Base-by-base conservation (phyloP, 2,113 vertebrate species). In the Collichthys lucidus region DNA sequence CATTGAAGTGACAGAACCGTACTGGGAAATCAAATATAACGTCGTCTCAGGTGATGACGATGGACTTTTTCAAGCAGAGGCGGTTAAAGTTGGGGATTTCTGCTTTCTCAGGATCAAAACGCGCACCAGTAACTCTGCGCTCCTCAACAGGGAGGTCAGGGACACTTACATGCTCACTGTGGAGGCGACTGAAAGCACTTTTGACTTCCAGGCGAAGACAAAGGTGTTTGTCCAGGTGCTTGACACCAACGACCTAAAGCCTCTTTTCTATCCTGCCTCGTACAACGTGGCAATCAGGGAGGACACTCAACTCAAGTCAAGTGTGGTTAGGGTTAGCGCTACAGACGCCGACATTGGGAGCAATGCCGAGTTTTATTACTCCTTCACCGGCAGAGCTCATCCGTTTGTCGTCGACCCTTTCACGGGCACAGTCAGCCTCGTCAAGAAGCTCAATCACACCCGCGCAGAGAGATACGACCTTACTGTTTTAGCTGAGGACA, bases 191-290 rank as follows among this genome's bases (percentile, higher is more conserved):
- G 98, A 98, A 79, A 96, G 87, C 80, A 95, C 91, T n/a, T 94
- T 88, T 67, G 78, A 93, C 14, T 92, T 95, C 0, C 93, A 96
- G 86, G 94, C 95, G 0, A 94, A 95, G 94, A 96, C 97, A 2
- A 97, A 96, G 22, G 97, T 99, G 40, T 91, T 94, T 59, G 92
- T 99, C 24, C 96, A 92, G 40, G 96, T 99, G 83, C 94, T 98
- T 57, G 98, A 99, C 91, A 96, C 93, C 78, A 99, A 99, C 44
- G 98, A 99, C 92, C 92, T 99, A 76, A 99, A 97, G 77, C 97
- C 98, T 8, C 97, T 99, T 22, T 99, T 99, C 91, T 98, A 97
- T 75, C 97, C 98, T 0, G 97, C 98, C 0, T 98, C 97, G 0
- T 99, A 99, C 92, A 95, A 94, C 80, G 95, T 96, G 49, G 94